Conservation (phyloP, 2,888 invertebrate species). For the Seladonia tumulorum region DNA sequence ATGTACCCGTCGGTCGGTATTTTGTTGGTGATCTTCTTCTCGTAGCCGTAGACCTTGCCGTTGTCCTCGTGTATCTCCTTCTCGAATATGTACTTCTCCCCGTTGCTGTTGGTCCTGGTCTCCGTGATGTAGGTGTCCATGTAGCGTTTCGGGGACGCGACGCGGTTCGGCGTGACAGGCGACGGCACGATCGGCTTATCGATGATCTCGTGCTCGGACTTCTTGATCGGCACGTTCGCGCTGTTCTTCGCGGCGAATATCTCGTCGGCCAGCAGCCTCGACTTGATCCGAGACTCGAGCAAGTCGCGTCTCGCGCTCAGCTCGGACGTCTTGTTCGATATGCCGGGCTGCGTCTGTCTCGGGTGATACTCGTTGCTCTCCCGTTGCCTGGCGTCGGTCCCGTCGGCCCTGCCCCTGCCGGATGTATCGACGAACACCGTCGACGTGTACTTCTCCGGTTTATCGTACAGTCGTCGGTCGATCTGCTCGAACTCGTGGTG, state of each 20-base stretch:
- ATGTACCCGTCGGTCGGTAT: constrained; percentile 85
- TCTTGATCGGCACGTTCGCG: constrained; percentile 73
- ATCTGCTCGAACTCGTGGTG: constrained; percentile 81
- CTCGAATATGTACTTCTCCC: constrained; percentile 82
- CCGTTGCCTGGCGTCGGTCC: constrained; percentile 72
- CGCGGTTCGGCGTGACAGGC: constrained; percentile 79
- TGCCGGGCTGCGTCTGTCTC: constrained; percentile 63
- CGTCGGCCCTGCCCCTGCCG: constrained; percentile 88
- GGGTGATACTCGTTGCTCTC: constrained; percentile 68
- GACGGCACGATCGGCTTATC: constrained; percentile 83
- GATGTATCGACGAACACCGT: constrained; percentile 84
- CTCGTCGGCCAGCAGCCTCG: constrained; percentile 85
- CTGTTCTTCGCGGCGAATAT: constrained; percentile 78
- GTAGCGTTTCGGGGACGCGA: constrained; percentile 80
- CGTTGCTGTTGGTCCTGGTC: constrained; percentile 81
- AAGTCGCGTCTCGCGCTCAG: constrained; percentile 90
- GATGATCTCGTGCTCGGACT: constrained; percentile 81
- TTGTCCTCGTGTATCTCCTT: constrained; percentile 83
- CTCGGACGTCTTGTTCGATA: constrained; percentile 85
- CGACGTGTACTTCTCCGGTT: constrained; percentile 81
- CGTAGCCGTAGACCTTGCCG: constrained; percentile 82
- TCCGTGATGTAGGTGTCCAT: constrained; percentile 82
- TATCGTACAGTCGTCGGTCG: constrained; percentile 74
- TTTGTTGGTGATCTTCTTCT: constrained; percentile 85
- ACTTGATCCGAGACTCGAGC: constrained; percentile 90